These are phyloP conservation scores for Anthopleura xanthogrammica DNA, from an alignment of 92 coral and sea anemone genomes.

Conservation along the genomic window DNA sequence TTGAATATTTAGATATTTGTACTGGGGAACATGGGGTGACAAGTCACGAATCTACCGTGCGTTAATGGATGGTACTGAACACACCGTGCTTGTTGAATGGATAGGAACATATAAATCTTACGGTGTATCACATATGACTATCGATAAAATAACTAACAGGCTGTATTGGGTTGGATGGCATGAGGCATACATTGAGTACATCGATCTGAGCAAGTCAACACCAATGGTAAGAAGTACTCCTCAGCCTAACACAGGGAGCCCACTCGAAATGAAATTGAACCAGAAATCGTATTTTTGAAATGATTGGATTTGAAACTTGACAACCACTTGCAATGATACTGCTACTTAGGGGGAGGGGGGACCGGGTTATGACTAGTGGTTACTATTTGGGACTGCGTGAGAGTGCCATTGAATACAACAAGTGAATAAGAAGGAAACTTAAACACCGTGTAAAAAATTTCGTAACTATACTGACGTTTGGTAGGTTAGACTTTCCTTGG, in stretches of 20 bases:
- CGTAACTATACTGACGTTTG: too few species aligned
- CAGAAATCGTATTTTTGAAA: too few species aligned
- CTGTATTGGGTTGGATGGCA: slow-evolving; percentile 49
- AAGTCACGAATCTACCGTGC: slow-evolving; percentile 15
- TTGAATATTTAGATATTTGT: slow-evolving; percentile 12
- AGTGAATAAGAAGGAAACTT: too few species aligned
- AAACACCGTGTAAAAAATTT: too few species aligned
- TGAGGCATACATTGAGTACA: slow-evolving; percentile 27
- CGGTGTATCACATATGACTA: slow-evolving; percentile 17
- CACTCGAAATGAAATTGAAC: neutral
- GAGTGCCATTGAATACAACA: too few species aligned
- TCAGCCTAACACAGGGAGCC: neutral
- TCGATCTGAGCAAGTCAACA: slow-evolving; percentile 10
- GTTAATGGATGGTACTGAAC: slow-evolving; percentile 25
- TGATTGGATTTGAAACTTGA: too few species aligned
- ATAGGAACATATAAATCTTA: neutral
- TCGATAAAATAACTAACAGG: slow-evolving; percentile 15
- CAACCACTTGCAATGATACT: too few species aligned
- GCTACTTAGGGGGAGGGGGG: too few species aligned
- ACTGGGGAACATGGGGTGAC: neutral
- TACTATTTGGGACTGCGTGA: too few species aligned
- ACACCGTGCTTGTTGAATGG: neutral
- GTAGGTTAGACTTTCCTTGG: too few species aligned
- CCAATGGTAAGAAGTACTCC: neutral
- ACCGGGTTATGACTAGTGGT: too few species aligned